These are phyloP conservation scores for Ernsta delagoae DNA, from an alignment of 2,888 invertebrate species.

Conservation along the genomic window DNA sequence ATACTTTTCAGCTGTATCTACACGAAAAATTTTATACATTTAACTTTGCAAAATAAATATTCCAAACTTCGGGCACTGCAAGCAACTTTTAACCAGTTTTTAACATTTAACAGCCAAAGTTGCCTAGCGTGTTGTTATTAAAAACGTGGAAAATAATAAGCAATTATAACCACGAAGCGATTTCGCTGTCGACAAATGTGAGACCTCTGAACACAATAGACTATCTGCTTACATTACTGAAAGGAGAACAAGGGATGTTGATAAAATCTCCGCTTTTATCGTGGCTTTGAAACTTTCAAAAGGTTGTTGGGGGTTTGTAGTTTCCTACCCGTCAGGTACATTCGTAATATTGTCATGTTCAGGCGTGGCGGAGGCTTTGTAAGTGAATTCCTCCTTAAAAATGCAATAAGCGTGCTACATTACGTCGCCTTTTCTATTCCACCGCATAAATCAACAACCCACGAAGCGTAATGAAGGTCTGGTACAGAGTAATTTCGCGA, in stretches of 20 bases:
- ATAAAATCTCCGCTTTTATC: slow-evolving; percentile 33
- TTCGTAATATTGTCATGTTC: slow-evolving; percentile 35
- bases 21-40: slow-evolving; percentile 6
- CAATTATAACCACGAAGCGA: slow-evolving; percentile 28
- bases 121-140: slow-evolving; percentile 13
- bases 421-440: slow-evolving; percentile 17
- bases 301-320: slow-evolving; percentile 27
- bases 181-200: slow-evolving; percentile 11
- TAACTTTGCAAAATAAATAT: slow-evolving; percentile 16
- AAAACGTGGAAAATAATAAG: slow-evolving; percentile 27
- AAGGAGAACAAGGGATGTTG: slow-evolving; percentile 29
- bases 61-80: slow-evolving; percentile 13
- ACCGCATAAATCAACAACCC: slow-evolving; percentile 12
- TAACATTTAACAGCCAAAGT: slow-evolving; percentile 31
- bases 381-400: slow-evolving; percentile 30
- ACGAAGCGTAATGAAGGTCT: slow-evolving; percentile 1
- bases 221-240: slow-evolving; percentile 29
- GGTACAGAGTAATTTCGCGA: slow-evolving; percentile 3
- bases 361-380: slow-evolving; percentile 12
- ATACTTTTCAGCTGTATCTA: slow-evolving; percentile 2
- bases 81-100: slow-evolving; percentile 22
- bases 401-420: slow-evolving; percentile 32
- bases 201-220: slow-evolving; percentile 25
- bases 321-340: slow-evolving; percentile 19
- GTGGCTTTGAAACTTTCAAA: slow-evolving; percentile 32